Base-by-base conservation (phyloP, 2,888 invertebrate species). In the Eupithecia subumbrata region DNA sequence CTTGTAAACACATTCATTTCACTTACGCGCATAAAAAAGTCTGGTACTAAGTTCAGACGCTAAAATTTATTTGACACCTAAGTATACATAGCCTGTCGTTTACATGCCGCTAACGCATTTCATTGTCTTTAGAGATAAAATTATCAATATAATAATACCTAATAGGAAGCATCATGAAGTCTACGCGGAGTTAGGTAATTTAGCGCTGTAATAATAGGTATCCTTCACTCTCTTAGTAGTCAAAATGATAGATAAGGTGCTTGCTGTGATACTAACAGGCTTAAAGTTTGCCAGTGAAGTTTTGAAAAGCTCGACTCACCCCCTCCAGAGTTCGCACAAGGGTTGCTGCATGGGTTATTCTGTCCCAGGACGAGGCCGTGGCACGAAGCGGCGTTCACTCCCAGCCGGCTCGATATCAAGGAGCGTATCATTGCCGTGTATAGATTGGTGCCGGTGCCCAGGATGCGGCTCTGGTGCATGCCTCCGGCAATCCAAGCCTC, bases 401-500 rank as follows among this genome's bases (percentile, higher is more conserved):
- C 96, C 77, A 98, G 92, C 83, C 95, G 96, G 85, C 97, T 96
- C 0, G 97, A 97, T 84, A 98, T 94, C 73, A 98, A 91, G 90
- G 97, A 98, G 43, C 97, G 96, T 90, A 98, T 98, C 76, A 98
- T 95, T 0, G 97, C 97, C 0, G 98, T 97, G 88, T 98, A 98
- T 84, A 98, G 93, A 90, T 98, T 97, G 40, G 98, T 98, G 45
- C 98, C 98, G 68, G 97, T 97, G 25, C 98, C 98, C 85, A 98
- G 96, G 43, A 98, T 97, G 37, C 96, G 96, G 84, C 97, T 95
- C 86, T 96, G 96, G 18, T 98, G 97, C 73, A 98, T 92, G 12
- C 97, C 97, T 73, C 97, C 97, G 45, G 98, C 85, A 87, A 97
- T 97, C 98, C 98, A 98, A 14, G 98, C 96, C 1, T 97, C 97